Conservation (phyloP, 2,888 invertebrate species). For the Brachycybe producta region DNA sequence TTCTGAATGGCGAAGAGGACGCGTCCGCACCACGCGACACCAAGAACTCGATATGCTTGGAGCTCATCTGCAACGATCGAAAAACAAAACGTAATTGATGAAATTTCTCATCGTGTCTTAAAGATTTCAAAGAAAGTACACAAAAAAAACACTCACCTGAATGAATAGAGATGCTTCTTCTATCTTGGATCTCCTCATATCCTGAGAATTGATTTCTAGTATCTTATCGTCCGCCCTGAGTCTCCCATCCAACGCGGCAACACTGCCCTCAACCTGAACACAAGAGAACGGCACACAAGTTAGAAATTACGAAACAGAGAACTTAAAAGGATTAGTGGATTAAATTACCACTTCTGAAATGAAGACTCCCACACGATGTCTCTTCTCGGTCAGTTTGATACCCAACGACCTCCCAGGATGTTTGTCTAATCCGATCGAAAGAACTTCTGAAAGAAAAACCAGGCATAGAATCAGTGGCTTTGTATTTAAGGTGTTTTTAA, state of each 20-base stretch:
- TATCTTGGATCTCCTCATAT: slow-evolving; percentile 35
- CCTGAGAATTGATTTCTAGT: slow-evolving; percentile 37
- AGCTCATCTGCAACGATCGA: slow-evolving; percentile 22
- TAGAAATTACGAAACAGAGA: slow-evolving; percentile 4
- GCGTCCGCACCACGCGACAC: not conserved
- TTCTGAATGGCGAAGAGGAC: slow-evolving; percentile 5
- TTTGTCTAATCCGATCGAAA: slow-evolving; percentile 35
- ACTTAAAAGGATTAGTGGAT: not conserved
- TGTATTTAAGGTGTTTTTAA: no score
- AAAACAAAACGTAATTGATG: not conserved
- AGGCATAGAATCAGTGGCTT: no score
- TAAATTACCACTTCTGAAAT: slow-evolving; percentile 26
- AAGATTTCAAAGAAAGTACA: not conserved
- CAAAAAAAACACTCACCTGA: slow-evolving; percentile 23
- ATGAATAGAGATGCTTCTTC: slow-evolving; percentile 35
- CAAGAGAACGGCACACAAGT: slow-evolving; percentile 14
- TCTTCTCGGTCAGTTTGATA: slow-evolving; percentile 35
- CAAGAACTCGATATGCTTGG: slow-evolving; percentile 6
- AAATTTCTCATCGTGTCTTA: no score
- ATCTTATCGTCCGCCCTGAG: slow-evolving; percentile 37
- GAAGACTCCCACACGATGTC: slow-evolving; percentile 27
- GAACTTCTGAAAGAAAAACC: slow-evolving; percentile 29
- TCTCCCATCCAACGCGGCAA: slow-evolving; percentile 35
- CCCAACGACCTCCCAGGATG: slow-evolving; percentile 35
- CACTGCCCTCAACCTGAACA: slow-evolving; percentile 32